Evolutionary conservation across 2,888 invertebrate genomes (phyloP).

Genomic region (Hypolimnas misippus): DNA sequence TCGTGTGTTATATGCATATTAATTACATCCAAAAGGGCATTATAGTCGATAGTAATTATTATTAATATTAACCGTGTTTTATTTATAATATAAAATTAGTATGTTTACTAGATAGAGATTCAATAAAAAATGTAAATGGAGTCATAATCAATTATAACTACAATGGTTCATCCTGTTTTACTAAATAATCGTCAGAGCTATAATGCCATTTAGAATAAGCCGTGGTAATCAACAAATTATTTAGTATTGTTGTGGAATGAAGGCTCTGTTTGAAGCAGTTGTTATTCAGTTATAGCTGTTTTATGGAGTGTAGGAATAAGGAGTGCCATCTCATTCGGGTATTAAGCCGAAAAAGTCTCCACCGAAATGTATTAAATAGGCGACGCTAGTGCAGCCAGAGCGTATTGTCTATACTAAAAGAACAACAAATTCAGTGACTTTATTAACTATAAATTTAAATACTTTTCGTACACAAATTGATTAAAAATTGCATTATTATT

Average conservation of each 20-base stretch:
- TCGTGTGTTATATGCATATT: background rate
- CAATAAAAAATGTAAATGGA: conserved; percentile 4
- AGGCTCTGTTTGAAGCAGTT: background rate
- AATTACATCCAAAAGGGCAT: background rate
- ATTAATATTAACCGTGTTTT: background rate
- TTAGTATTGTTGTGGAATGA: background rate
- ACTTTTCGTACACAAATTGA: too few relatives aligned
- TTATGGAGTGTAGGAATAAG: too few relatives aligned
- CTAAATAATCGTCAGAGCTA: background rate
- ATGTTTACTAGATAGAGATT: conserved; percentile 7
- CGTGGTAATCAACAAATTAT: background rate
- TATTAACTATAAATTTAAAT: too few relatives aligned
- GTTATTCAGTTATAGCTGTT: conserved; percentile 14
- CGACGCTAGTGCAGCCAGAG: too few relatives aligned
- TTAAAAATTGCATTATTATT: too few relatives aligned
- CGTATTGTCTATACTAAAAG: too few relatives aligned
- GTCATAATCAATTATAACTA: background rate
- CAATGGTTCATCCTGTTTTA: background rate
- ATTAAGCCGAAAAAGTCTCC: too few relatives aligned
- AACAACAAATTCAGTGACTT: too few relatives aligned
- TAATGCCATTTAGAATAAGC: background rate
- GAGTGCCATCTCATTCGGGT: too few relatives aligned
- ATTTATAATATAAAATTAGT: background rate
- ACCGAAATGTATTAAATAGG: too few relatives aligned
- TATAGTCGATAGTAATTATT: background rate